These are phyloP conservation scores for Felis catus DNA, from an alignment of 2,113 vertebrate genomes.

Conservation along the genomic window F.catus_Fca126_mat1.0 CM031425.1:1232001-1232500, in stretches of 20 bases:
- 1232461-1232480: background rate
- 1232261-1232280: background rate
- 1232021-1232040: background rate
- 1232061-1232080: constrained; percentile 43
- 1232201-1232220: constrained; percentile 79
- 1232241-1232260: constrained; percentile 54
- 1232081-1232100: constrained; percentile 62
- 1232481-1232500: background rate
- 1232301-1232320: background rate
- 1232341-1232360: rapidly evolving
- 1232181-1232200: constrained; percentile 68
- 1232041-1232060: background rate
- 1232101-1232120: background rate
- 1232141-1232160: constrained; percentile 68
- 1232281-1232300: background rate
- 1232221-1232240: constrained; percentile 76
- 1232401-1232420: background rate
- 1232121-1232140: constrained; percentile 81
- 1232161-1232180: constrained; percentile 76
- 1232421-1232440: too few species aligned
- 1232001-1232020: rapidly evolving
- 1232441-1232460: too few species aligned
- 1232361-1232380: background rate
- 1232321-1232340: background rate
- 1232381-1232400: background rate